Evolutionary conservation across 2,888 invertebrate genomes (phyloP), one percentile per base, ranked within the genome.

Genomic region (Napeogenes sylphis): DNA sequence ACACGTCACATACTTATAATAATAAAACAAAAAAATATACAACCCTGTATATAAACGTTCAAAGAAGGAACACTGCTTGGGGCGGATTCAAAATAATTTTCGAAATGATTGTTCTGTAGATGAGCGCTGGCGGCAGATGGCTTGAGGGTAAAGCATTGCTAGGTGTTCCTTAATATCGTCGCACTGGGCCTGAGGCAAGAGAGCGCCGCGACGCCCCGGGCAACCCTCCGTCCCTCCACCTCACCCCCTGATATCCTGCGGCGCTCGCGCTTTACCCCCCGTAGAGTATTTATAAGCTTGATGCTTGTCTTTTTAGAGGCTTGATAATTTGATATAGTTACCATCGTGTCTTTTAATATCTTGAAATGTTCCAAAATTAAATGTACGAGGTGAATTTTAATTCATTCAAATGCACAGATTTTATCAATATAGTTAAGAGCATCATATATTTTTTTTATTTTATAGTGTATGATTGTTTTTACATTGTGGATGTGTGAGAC

Each of bases 21-120:
- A 42, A 42, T 3, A 10, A 10, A 42, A 42, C 10, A 42, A 42
- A 42, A n/a, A 42, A 42, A 42, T 35, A 10, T 45, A 45, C 8
- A 45, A 21, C 12, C 14, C 42, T 30, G 12, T 45, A 2, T n/a
- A 51, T 21, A 58, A 38, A 33, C 58, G 38, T 51, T 30, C 51
- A 51, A 57, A 56, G 57, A 56, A 56, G 53, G 57, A 42, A 42
- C 45, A 63, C 35, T 55, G 79, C 85, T 76, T 58, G 68, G 71
- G 83, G 82, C 82, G 71, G 70, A 81, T 81, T 83, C 82, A 77
- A 81, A 85, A 86, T 87, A 82, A 86, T 87, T 85, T 85, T 82
- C 82, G 77, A 82, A 86, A 86, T 84, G 81, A 85, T 85, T 86
- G 86, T 86, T 85, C 85, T 82, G 84, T 78, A 82, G 84, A 86